phyloP scores from a whole-genome alignment of 1,140 invertebrate species.

The Drosophila ironensis region DNA sequence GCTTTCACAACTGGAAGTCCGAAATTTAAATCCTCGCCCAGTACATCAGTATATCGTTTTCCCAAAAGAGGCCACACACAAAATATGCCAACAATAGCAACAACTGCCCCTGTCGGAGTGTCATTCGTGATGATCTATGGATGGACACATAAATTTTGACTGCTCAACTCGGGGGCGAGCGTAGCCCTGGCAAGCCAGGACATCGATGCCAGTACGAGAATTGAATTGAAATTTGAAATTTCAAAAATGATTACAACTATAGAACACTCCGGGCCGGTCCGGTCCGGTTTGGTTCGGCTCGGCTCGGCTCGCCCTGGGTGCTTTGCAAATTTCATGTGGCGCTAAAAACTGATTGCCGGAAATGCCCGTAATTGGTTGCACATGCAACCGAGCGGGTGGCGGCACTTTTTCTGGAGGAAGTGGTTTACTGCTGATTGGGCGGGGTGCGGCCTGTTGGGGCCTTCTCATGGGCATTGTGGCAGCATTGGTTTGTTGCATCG shows the following conservation, averaged over 20 bases:
- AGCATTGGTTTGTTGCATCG: constrained; percentile 51
- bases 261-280: no score
- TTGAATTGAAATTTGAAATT: constrained; percentile 65
- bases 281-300: constrained; percentile 17
- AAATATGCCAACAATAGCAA: constrained; percentile 18
- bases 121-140: constrained; percentile 68
- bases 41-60: not conserved
- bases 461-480: constrained; percentile 68
- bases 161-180: constrained; percentile 38
- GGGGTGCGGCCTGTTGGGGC: no score
- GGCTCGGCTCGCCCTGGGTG: no score
- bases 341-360: constrained; percentile 77
- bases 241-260: constrained; percentile 70
- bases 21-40: not conserved
- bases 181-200: not conserved
- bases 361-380: constrained; percentile 70
- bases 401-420: constrained; percentile 3
- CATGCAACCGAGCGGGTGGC: constrained; percentile 20
- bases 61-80: constrained; percentile 2
- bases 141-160: constrained; percentile 67
- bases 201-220: constrained; percentile 56
- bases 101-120: constrained; percentile 36
- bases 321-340: constrained; percentile 14
- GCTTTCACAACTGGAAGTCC: not conserved
- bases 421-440: constrained; percentile 25